Evolutionary conservation across 2,797 vertebrate species (phyloP).

Genomic region (Betta splendens): DNA sequence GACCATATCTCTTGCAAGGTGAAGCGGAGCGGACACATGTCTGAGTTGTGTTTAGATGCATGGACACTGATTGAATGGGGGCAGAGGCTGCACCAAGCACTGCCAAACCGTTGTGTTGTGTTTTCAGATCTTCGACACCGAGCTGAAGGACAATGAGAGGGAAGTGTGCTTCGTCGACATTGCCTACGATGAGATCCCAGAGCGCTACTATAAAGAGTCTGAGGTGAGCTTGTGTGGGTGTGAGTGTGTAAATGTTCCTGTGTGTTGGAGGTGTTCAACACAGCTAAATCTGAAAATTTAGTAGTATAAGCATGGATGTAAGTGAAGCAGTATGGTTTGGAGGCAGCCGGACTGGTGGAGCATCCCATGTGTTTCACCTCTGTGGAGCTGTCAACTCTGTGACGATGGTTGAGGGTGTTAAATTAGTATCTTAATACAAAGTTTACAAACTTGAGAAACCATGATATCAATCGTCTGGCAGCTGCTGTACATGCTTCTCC

Average conservation of each 20-base stretch:
- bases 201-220: conserved; percentile 97
- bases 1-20: background rate
- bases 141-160: conserved; percentile 88
- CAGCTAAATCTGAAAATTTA: conserved; percentile 4
- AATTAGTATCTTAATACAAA: conserved; percentile 1
- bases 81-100: background rate
- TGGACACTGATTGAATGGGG: too few species aligned
- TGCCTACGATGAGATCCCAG: conserved; percentile 91
- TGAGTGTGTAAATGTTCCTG: conserved; percentile 12
- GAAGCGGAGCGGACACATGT: background rate
- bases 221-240: conserved; percentile 76
- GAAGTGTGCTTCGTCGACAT: conserved; percentile 97
- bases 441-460: background rate
- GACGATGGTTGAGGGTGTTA: background rate
- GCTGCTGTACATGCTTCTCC: conserved; percentile 14
- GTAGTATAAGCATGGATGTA: too few species aligned
- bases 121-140: conserved; percentile 92
- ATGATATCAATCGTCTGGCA: conserved; percentile 2
- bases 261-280: background rate
- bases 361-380: background rate
- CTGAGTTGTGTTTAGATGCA: conserved; percentile 1
- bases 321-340: background rate
- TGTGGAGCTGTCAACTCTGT: background rate
- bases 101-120: conserved; percentile 6
- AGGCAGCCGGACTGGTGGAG: too few species aligned